These are phyloP conservation scores for Drosophila nr. perissopoda DNA, from an alignment of 2,888 invertebrate species.

Conservation along the genomic window DNA sequence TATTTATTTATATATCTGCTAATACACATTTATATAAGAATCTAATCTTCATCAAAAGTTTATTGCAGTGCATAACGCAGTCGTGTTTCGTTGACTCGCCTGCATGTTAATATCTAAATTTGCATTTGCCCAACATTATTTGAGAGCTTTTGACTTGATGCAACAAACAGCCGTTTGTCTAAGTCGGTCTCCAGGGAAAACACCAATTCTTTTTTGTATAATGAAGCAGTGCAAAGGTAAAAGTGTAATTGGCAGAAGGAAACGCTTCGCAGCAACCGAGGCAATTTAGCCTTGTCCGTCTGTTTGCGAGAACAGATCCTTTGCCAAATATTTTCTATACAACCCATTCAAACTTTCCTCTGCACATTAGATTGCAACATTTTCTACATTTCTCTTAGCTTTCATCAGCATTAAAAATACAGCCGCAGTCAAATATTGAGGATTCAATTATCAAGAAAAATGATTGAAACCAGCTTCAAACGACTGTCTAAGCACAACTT, in stretches of 20 bases:
- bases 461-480: neutral
- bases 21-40: neutral
- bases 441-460: neutral
- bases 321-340: neutral
- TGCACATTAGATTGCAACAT: neutral
- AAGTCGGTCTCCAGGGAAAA: conserved; percentile 21
- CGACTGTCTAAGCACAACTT: neutral
- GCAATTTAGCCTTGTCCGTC: neutral
- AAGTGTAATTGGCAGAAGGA: neutral
- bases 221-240: neutral
- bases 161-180: conserved; percentile 29
- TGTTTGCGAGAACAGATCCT: neutral
- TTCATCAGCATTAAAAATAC: neutral
- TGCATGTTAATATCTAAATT: conserved; percentile 32
- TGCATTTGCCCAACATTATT: conserved; percentile 25
- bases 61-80: neutral
- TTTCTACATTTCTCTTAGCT: neutral
- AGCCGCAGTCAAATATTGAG: neutral
- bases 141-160: conserved; percentile 30
- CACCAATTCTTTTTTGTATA: neutral
- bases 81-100: neutral
- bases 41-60: no score
- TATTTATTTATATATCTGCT: neutral
- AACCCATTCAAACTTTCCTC: neutral
- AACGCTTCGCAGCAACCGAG: neutral